Evolutionary conservation across 35 echinoderm and acorn worm genomes (phyloP).

Genomic region (Apostichopus californicus): DNA sequence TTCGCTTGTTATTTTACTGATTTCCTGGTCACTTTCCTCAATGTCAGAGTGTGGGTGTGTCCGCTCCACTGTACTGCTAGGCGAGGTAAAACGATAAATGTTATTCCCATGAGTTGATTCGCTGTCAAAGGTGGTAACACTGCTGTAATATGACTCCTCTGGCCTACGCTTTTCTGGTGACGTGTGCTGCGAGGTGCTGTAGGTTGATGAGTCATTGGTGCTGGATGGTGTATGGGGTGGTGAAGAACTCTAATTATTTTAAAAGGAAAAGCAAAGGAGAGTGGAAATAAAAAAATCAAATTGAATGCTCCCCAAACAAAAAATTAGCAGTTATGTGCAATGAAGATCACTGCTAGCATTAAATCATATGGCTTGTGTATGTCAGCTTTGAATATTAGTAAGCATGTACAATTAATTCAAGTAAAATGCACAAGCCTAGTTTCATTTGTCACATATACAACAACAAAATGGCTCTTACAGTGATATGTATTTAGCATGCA

Average conservation of each 20-base stretch:
- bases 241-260: constrained; percentile 45
- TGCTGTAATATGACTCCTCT: constrained; percentile 89
- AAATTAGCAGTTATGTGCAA: neutral
- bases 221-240: constrained; percentile 67
- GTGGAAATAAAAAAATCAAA: neutral
- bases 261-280: neutral
- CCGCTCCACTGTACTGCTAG: constrained; percentile 35
- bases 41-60: constrained; percentile 50
- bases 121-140: constrained; percentile 84
- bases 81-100: constrained; percentile 42
- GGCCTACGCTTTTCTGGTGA: constrained; percentile 81
- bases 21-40: constrained; percentile 30
- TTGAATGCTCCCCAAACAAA: neutral
- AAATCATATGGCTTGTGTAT: too few species aligned
- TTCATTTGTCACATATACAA: too few species aligned
- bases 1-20: constrained; percentile 25
- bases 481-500: too few species aligned
- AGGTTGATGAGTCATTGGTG: constrained; percentile 65
- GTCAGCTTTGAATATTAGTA: too few species aligned
- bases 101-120: constrained; percentile 55
- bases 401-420: too few species aligned
- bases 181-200: constrained; percentile 81
- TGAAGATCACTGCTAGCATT: neutral
- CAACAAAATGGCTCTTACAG: too few species aligned
- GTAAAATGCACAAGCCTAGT: too few species aligned